Base-by-base conservation (phyloP, 2,113 vertebrate species). In the Oplegnathus fasciatus region DNA sequence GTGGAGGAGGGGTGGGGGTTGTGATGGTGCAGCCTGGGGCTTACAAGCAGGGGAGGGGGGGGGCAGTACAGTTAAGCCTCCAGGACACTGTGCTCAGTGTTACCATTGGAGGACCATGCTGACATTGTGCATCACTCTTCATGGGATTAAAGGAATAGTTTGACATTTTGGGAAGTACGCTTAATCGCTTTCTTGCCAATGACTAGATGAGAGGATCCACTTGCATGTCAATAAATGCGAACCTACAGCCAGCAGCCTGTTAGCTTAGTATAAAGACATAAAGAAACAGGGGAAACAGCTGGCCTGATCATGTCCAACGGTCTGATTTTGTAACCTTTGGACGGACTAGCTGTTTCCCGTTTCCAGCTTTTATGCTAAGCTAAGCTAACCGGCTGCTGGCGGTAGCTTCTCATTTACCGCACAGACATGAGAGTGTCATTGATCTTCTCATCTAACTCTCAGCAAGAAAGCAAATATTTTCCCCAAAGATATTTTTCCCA, bases 11-110 rank as follows among this genome's bases (percentile, higher is more conserved):
- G 42, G 40, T 46, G n/a, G 55, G 15, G 34, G n/a, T 60, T 71
- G 55, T 64, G 77, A 65, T 54, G 54, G 44, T 68, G 64, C 48
- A 64, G 78, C 83, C 76, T 18, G 46, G 24, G 67, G 80, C 40
- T 61, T 62, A 26, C 26, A 65, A 75, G 66, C 69, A 67, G 80
- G 83, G 55, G 46, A n/a, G n/a, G n/a, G n/a, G n/a, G 28, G 26
- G 44, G 62, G 75, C 64, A 75, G 73, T 30, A 60, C 76, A 78
- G 42, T 75, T 24, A 55, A 62, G 34, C 67, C 67, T 62, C 46
- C 48, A 55, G 72, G 79, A 76, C 26, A 22, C 30, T 22, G 42
- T n/a, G 72, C 54, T 55, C 57, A 6, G n/a, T 72, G 26, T 34
- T 74, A 18, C 42, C 26, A 68, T 37, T 17, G 2, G 46, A 68